Base-by-base conservation (phyloP, 2,888 invertebrate genomes). In the Esperia sulphurella region DNA sequence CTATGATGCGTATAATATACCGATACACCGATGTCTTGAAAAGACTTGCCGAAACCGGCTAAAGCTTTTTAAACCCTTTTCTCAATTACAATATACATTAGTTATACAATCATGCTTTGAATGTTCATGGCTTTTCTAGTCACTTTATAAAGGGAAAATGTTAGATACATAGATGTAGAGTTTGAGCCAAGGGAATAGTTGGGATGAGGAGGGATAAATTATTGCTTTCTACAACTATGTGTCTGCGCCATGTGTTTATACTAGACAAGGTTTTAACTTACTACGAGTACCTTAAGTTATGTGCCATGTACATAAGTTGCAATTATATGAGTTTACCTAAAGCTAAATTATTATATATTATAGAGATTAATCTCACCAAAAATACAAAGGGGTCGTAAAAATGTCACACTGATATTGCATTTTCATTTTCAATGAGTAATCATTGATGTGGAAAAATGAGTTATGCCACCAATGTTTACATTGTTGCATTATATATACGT, bases 161-260 rank as follows among this genome's bases (percentile, higher is more conserved):
- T 30, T 44, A 33, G 13, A 7, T 45, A 45, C 39, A 14, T 79
- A 82, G 77, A 75, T 75, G 70, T 79, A 77, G 74, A 21, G 79
- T 71, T 70, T 71, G 82, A 78, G 80, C 71, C 85, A 59, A 79
- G 87, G 87, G 88, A 87, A 84, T 87, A 87, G 85, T 85, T 80
- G 79, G 85, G 85, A 84, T 83, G 83, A 80, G 76, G 75, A 74
- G 79, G 82, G 77, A 84, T 89, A 83, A 89, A 62, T 85, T 87
- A 88, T 88, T 72, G 84, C 85, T 80, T 86, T 86, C 86, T 87
- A 77, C 74, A 85, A 86, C 83, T 86, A 84, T 82, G 80, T 82
- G 80, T 81, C 81, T 82, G 75, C 72, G 66, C 81, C 86, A 85
- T 87, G 79, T 87, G 87, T 85, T n/a, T 84, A 79, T 79, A 70